phyloP scores from a whole-genome alignment of 1,140 invertebrate species.

The Drosophila chauvacae region DNA sequence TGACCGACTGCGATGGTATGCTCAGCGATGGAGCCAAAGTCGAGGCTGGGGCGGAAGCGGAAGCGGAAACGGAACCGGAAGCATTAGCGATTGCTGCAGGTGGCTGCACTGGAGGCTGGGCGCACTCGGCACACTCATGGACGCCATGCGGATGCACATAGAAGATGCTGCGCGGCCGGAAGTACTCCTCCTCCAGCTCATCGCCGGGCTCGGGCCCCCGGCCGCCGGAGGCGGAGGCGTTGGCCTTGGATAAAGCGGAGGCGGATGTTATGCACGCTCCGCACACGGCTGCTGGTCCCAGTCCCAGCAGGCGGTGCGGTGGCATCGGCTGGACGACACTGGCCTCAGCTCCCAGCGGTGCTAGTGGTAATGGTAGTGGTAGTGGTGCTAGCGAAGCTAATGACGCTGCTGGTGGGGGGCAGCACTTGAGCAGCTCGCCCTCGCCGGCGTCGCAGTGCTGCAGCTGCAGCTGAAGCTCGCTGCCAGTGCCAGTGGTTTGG shows the following conservation, averaged over 20 bases:
- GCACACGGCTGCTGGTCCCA: constrained; percentile 87
- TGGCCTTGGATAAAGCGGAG: constrained; percentile 79
- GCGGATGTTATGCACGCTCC: constrained; percentile 85
- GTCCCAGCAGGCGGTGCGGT: constrained; percentile 86
- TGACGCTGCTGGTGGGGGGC: constrained; percentile 62
- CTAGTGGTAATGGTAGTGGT: neutral
- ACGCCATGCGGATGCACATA: constrained; percentile 86
- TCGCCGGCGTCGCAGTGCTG: constrained; percentile 75
- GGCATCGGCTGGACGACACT: constrained; percentile 84
- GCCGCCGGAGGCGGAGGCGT: constrained; percentile 33
- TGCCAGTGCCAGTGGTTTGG: constrained; percentile 53
- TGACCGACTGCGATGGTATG: constrained; percentile 20
- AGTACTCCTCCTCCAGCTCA: constrained; percentile 86
- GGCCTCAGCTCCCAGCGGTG: constrained; percentile 12
- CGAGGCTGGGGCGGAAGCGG: neutral
- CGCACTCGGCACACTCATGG: constrained; percentile 85
- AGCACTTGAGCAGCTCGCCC: constrained; percentile 83
- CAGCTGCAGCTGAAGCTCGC: constrained; percentile 60
- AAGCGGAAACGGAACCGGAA: neutral
- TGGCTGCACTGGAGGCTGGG: constrained; percentile 56
- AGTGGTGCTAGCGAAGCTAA: neutral
- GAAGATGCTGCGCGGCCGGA: constrained; percentile 87
- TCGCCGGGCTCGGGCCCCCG: constrained; percentile 47
- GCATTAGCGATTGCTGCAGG: constrained; percentile 9
- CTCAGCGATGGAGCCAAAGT: constrained; percentile 3